These are phyloP conservation scores for Apocrypta bakeri DNA, from an alignment of 1,140 invertebrate genomes.

Conservation along the genomic window DNA sequence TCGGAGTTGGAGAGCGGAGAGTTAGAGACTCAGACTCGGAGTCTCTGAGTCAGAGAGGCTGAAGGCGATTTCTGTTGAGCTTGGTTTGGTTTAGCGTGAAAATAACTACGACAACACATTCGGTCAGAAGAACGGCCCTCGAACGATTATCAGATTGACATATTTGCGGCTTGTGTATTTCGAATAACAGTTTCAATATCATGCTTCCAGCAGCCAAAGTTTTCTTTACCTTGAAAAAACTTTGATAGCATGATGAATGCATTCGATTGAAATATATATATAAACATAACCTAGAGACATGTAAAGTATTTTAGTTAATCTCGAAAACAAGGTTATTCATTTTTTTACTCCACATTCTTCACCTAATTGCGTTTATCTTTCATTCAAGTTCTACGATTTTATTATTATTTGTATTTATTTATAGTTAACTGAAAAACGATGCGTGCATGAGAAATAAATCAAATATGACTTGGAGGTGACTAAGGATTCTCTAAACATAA, in stretches of 20 bases:
- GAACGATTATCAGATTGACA: not conserved
- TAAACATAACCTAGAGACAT: slow-evolving; percentile 47
- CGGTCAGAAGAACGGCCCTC: not conserved
- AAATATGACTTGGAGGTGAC: slow-evolving; percentile 37
- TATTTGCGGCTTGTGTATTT: not conserved
- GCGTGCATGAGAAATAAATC: not conserved
- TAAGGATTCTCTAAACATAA: slow-evolving; percentile 32
- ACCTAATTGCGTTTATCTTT: not conserved
- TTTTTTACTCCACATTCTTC: not conserved
- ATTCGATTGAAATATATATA: slow-evolving; percentile 52
- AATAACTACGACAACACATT: too few relatives aligned
- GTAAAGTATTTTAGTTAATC: not conserved
- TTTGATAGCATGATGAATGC: slow-evolving; percentile 11
- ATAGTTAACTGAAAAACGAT: not conserved
- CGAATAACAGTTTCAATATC: not conserved
- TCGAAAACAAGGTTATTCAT: not conserved
- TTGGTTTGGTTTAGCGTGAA: not conserved
- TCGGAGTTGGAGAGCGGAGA: too few relatives aligned
- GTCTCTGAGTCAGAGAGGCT: not conserved
- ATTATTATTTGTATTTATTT: not conserved
- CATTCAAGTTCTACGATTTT: not conserved
- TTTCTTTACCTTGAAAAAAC: not conserved
- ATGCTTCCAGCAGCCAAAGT: not conserved
- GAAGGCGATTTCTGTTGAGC: not conserved
- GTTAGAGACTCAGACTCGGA: too few relatives aligned